phyloP scores from a whole-genome alignment of 2,888 invertebrate species.

The Muschampia plurimacula region DNA sequence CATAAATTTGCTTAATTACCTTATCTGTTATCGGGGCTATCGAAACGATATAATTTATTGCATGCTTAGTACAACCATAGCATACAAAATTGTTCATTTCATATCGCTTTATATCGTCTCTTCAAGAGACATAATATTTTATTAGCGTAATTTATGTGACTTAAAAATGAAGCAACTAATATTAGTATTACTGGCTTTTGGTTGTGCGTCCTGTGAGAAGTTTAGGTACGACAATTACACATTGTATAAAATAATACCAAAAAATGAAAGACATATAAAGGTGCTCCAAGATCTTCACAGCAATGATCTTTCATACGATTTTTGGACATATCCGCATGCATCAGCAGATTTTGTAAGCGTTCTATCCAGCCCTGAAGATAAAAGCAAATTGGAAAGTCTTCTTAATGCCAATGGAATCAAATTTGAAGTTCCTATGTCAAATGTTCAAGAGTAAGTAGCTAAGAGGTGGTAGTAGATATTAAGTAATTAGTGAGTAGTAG shows the following conservation, averaged over 20 bases:
- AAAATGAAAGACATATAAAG: slow-evolving; percentile 73
- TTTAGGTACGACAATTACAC: slow-evolving; percentile 65
- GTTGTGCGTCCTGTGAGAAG: not conserved
- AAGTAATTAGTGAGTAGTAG: too few relatives aligned
- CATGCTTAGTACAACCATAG: slow-evolving; percentile 23
- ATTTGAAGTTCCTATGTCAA: slow-evolving; percentile 71
- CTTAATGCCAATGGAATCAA: slow-evolving; percentile 66
- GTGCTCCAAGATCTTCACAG: slow-evolving; percentile 76
- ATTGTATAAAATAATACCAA: slow-evolving; percentile 84
- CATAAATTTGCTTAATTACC: too few relatives aligned
- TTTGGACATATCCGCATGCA: slow-evolving; percentile 69
- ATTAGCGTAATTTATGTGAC: slow-evolving; percentile 1
- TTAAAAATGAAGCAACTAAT: not conserved
- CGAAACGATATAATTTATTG: slow-evolving; percentile 22
- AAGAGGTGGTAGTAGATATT: not conserved
- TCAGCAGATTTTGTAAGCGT: slow-evolving; percentile 67
- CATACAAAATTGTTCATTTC: slow-evolving; percentile 18
- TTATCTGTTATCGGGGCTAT: slow-evolving; percentile 28
- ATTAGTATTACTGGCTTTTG: not conserved
- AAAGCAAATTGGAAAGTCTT: slow-evolving; percentile 60
- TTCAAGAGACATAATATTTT: slow-evolving; percentile 18
- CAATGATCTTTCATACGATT: slow-evolving; percentile 71
- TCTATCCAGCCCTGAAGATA: slow-evolving; percentile 50
- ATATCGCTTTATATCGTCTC: not conserved
- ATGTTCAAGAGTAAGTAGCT: slow-evolving; percentile 80